Percentiles rank a stretch among this genome's conserved stretches.
phyloP scores from a whole-genome alignment of 2,888 invertebrate species.

The Tenthredo scrophulariae region DNA sequence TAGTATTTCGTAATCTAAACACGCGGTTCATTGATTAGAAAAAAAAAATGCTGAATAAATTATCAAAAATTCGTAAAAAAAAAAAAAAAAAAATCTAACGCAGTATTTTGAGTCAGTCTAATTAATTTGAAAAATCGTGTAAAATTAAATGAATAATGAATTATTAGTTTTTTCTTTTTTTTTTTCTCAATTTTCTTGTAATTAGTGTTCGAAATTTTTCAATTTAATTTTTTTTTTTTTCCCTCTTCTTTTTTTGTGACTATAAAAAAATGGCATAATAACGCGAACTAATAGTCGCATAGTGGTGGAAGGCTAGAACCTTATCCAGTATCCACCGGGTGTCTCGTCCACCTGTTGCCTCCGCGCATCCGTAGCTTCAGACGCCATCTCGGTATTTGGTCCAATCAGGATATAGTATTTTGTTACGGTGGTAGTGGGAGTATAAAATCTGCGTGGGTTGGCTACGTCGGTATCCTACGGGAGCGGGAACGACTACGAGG shows the following conservation, averaged over 20 bases:
- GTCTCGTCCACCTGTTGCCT: slow-evolving; percentile 74
- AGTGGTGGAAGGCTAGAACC: background rate
- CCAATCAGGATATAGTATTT: slow-evolving; percentile 71
- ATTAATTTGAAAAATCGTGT: background rate
- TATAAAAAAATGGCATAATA: background rate
- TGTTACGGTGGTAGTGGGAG: slow-evolving; percentile 68
- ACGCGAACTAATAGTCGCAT: background rate
- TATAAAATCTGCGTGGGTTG: slow-evolving; percentile 68
- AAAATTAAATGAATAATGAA: background rate
- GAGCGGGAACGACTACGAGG: slow-evolving; percentile 57
- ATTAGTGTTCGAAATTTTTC: no score
- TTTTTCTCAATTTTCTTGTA: background rate
- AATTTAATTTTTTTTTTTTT: no score
- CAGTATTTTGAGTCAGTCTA: background rate
- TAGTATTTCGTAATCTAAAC: no score
- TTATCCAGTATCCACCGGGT: slow-evolving; percentile 25
- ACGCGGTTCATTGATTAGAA: no score
- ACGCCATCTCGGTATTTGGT: slow-evolving; percentile 73
- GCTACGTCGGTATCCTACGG: slow-evolving; percentile 66
- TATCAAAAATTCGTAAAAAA: no score
- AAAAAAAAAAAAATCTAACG: no score
- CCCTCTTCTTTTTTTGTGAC: background rate
- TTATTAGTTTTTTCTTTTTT: background rate
- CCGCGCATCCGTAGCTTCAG: slow-evolving; percentile 60
- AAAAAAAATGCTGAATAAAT: background rate